Evolutionary conservation across 2,797 vertebrate genomes (phyloP).

Genomic region (Lagothrix lagotricha): DNA sequence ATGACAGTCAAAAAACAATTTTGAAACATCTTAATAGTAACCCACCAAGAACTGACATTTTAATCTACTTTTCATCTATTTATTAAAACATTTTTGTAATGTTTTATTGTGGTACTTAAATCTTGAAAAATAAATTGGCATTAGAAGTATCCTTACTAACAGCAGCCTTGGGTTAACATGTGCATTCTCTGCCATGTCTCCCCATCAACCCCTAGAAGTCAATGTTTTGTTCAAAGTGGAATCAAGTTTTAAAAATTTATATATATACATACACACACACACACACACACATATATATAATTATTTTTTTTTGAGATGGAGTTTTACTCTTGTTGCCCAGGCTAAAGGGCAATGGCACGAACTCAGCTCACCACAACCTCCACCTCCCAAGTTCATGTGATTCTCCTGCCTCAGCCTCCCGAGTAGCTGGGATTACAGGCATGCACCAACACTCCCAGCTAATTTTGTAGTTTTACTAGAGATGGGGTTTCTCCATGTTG

Average conservation of each 20-base stretch:
- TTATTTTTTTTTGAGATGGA: no score
- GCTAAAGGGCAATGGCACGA: no score
- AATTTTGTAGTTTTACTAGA: no score
- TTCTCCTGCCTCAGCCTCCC: no score
- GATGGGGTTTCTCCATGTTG: no score
- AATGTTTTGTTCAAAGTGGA: conserved; percentile 11
- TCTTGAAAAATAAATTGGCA: neutral
- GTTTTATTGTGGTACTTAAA: neutral
- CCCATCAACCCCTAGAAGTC: neutral
- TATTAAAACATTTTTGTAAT: neutral
- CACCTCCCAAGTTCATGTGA: no score
- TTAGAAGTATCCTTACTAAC: neutral
- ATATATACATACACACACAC: no score
- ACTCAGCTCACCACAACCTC: no score
- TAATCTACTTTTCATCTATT: neutral
- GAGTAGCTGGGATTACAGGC: no score
- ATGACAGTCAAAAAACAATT: neutral
- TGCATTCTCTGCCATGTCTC: neutral
- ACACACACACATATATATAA: no score
- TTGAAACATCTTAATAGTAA: neutral
- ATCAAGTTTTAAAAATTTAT: neutral
- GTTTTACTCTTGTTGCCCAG: no score
- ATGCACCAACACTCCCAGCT: no score
- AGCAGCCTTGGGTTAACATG: neutral
- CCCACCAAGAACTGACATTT: neutral